phyloP scores from a whole-genome alignment of 2,888 invertebrate species.

The Yponomeuta sedellus region DNA sequence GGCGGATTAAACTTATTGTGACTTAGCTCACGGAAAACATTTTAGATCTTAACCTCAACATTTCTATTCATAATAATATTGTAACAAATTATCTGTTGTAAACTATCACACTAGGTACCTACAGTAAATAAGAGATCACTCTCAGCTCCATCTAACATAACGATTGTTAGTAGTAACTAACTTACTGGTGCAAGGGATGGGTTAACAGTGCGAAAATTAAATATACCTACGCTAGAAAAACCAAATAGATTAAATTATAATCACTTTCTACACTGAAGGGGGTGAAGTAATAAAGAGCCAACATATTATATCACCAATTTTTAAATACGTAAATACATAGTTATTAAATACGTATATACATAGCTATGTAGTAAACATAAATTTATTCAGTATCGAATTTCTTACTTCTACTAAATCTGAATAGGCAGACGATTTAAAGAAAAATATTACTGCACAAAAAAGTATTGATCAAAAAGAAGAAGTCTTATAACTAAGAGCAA shows the following conservation, averaged over 20 bases:
- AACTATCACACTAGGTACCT: background rate
- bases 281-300: background rate
- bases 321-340: background rate
- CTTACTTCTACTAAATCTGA: background rate
- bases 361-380: background rate
- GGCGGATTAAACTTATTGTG: conserved; percentile 23
- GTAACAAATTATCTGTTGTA: background rate
- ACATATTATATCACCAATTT: background rate
- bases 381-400: background rate
- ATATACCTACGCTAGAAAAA: background rate
- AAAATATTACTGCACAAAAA: background rate
- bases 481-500: background rate
- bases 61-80: background rate
- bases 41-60: background rate
- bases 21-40: background rate
- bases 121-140: background rate
- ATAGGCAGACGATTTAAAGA: background rate
- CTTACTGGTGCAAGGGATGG: background rate
- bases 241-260: background rate
- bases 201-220: background rate
- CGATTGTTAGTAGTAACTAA: background rate
- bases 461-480: background rate
- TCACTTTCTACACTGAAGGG: background rate
- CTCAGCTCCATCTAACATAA: background rate
- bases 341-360: background rate